These are phyloP conservation scores for Criorhina ranunculi DNA, from an alignment of 2,888 invertebrate genomes.

Conservation along the genomic window DNA sequence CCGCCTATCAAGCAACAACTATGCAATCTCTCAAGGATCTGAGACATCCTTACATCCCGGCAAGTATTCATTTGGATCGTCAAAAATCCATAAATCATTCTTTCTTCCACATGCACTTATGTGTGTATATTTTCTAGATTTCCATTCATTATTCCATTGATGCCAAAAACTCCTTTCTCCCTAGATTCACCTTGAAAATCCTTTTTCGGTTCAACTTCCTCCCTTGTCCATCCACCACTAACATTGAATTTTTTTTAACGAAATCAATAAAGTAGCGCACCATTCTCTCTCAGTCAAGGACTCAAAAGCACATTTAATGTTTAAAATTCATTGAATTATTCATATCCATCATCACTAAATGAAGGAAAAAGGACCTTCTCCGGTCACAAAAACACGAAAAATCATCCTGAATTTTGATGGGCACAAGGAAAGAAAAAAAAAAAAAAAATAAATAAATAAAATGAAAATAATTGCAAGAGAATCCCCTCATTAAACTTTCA, in stretches of 20 bases:
- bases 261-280: constrained; percentile 61
- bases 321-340: constrained; percentile 63
- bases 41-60: background rate
- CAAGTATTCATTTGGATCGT: constrained; percentile 19
- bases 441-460: constrained; percentile 30
- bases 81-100: constrained; percentile 58
- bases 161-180: background rate
- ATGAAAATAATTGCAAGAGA: constrained; percentile 47
- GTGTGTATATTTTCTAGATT: constrained; percentile 15
- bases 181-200: constrained; percentile 10
- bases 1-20: background rate
- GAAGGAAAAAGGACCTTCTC: constrained; percentile 22
- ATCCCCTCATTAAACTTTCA: constrained; percentile 59
- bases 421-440: background rate
- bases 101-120: constrained; percentile 28
- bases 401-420: constrained; percentile 27
- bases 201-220: background rate
- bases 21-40: background rate
- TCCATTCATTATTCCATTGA: constrained; percentile 54
- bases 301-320: constrained; percentile 49
- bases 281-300: constrained; percentile 56
- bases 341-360: constrained; percentile 59
- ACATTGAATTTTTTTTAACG: constrained; percentile 42
- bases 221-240: background rate
- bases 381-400: constrained; percentile 3